These are phyloP conservation scores for Drosophila ercepeae DNA, from an alignment of 1,140 invertebrate genomes.

Conservation along the genomic window DNA sequence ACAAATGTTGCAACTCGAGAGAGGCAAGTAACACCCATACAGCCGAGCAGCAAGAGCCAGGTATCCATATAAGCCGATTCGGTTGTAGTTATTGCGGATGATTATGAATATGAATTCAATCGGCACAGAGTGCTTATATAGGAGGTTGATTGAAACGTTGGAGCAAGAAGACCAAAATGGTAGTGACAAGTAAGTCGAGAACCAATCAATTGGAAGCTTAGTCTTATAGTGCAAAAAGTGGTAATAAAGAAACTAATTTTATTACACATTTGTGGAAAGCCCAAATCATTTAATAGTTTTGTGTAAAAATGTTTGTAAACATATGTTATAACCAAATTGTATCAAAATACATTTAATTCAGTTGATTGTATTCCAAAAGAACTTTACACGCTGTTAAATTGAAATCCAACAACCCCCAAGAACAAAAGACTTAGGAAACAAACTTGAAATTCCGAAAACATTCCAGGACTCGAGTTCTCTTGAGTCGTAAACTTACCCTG, in stretches of 20 bases:
- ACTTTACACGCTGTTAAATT: not conserved
- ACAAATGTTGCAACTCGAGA: constrained; percentile 65
- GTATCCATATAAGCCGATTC: constrained; percentile 58
- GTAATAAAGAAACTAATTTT: not conserved
- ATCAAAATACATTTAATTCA: too few species aligned
- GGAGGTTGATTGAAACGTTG: constrained; percentile 41
- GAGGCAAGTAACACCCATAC: constrained; percentile 47
- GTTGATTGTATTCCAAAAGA: too few species aligned
- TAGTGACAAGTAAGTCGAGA: constrained; percentile 34
- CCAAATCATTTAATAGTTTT: too few species aligned
- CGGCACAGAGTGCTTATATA: constrained; percentile 2
- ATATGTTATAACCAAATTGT: too few species aligned
- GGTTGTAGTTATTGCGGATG: constrained; percentile 27
- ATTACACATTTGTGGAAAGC: too few species aligned
- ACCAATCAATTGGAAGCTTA: constrained; percentile 33
- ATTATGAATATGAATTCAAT: constrained; percentile 42
- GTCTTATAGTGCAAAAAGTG: constrained; percentile 2
- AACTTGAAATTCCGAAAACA: constrained; percentile 29
- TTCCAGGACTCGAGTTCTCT: not conserved
- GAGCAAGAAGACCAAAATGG: constrained; percentile 23
- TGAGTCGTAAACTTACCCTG: constrained; percentile 89
- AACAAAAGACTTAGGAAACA: constrained; percentile 53
- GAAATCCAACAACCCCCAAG: not conserved
- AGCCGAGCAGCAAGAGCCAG: constrained; percentile 12
- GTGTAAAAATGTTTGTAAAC: too few species aligned